These are phyloP conservation scores for Chrysolina americana DNA, from an alignment of 2,888 invertebrate genomes.

Conservation along the genomic window DNA sequence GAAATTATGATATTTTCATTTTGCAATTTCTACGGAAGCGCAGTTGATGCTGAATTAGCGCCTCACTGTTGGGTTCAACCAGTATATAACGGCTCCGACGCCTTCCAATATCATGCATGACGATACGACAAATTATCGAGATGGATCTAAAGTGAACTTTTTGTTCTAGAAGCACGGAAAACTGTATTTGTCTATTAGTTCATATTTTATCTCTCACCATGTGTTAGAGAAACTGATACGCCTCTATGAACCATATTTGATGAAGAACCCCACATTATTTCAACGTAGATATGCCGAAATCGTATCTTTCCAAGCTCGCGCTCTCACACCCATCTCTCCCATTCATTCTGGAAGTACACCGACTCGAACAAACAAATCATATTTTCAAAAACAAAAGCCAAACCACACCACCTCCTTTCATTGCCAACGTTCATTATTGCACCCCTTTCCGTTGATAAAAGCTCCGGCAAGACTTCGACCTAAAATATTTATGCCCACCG, in stretches of 20 bases:
- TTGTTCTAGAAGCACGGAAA: no score
- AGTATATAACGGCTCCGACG: no score
- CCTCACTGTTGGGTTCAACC: no score
- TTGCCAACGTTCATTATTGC: conserved; percentile 36
- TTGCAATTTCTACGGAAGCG: no score
- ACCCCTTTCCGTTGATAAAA: conserved; percentile 36
- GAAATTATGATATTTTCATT: no score
- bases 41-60: no score
- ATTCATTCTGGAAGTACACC: conserved; percentile 31
- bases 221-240: neutral
- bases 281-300: conserved; percentile 26
- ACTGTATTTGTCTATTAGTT: no score
- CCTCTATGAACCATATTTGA: neutral
- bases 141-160: no score
- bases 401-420: conserved; percentile 36
- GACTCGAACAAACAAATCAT: conserved; percentile 40
- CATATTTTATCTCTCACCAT: neutral
- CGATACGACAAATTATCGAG: no score
- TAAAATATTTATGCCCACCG: conserved; percentile 47
- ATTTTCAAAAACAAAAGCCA: conserved; percentile 42
- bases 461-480: conserved; percentile 25
- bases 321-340: conserved; percentile 13
- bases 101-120: no score
- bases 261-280: neutral
- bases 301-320: conserved; percentile 6